Conservation (phyloP, 2,797 vertebrate species). For the Allobates femoralis region DNA sequence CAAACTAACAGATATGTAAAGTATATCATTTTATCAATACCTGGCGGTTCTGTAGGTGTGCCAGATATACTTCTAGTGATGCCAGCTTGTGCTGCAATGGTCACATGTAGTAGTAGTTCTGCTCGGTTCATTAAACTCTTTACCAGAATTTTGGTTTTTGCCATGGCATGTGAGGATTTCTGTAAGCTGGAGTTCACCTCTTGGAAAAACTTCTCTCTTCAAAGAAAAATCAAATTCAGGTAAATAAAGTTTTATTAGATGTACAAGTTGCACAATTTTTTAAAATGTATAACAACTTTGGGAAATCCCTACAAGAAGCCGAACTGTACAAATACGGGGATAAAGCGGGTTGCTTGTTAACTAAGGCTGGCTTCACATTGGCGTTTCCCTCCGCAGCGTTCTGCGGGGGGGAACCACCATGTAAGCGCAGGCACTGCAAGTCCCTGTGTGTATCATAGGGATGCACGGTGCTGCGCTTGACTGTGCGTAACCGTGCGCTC, state of each 20-base stretch:
- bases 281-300: background rate
- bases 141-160: constrained; percentile 91
- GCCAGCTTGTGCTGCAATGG: constrained; percentile 92
- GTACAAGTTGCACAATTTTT: background rate
- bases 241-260: background rate
- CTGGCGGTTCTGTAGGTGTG: constrained; percentile 90
- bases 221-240: background rate
- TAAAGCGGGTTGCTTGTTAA: too few relatives aligned
- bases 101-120: constrained; percentile 93
- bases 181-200: constrained; percentile 88
- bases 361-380: too few relatives aligned
- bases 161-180: constrained; percentile 82
- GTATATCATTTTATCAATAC: constrained; percentile 65
- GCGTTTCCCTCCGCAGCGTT: too few relatives aligned
- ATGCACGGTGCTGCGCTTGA: too few relatives aligned
- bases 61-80: constrained; percentile 86
- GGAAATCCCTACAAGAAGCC: too few relatives aligned
- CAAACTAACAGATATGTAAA: background rate
- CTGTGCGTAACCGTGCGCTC: too few relatives aligned
- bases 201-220: constrained; percentile 96
- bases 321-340: too few relatives aligned
- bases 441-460: too few relatives aligned
- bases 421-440: too few relatives aligned
- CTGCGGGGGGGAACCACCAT: too few relatives aligned
- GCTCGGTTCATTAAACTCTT: constrained; percentile 98